phyloP scores from a whole-genome alignment of 2,113 vertebrate genomes.

The Heterocephalus glaber region DNA sequence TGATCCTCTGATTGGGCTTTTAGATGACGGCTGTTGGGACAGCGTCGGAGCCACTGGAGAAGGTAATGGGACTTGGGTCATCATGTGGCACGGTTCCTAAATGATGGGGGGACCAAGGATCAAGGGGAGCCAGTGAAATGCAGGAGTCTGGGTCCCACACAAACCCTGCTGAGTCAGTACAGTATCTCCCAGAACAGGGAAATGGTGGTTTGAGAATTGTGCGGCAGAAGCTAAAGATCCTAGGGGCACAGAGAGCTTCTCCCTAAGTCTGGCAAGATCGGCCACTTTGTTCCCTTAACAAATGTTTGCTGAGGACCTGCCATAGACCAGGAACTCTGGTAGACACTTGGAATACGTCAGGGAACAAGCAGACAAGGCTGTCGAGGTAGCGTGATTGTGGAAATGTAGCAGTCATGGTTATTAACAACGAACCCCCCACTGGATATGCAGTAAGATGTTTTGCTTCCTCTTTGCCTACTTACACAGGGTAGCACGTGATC shows the following conservation, averaged over 20 bases:
- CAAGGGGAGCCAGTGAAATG: background rate
- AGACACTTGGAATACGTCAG: too few relatives aligned
- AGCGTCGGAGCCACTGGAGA: background rate
- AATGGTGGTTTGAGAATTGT: background rate
- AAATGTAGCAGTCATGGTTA: background rate
- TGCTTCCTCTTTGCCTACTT: background rate
- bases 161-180: background rate
- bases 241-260: background rate
- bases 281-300: background rate
- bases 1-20: background rate
- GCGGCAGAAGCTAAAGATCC: background rate
- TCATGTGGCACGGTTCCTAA: background rate
- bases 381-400: background rate
- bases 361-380: background rate
- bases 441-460: too few relatives aligned
- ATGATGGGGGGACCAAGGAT: background rate
- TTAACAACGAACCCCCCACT: too few relatives aligned
- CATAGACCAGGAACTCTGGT: accelerated
- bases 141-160: background rate
- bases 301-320: background rate
- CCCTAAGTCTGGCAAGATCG: background rate
- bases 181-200: background rate
- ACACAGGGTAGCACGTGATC: accelerated
- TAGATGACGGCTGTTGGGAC: background rate
- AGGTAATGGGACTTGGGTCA: background rate